Evolutionary conservation across 2,797 vertebrate species (phyloP).

Genomic region (Anomalospiza imberbis): DNA sequence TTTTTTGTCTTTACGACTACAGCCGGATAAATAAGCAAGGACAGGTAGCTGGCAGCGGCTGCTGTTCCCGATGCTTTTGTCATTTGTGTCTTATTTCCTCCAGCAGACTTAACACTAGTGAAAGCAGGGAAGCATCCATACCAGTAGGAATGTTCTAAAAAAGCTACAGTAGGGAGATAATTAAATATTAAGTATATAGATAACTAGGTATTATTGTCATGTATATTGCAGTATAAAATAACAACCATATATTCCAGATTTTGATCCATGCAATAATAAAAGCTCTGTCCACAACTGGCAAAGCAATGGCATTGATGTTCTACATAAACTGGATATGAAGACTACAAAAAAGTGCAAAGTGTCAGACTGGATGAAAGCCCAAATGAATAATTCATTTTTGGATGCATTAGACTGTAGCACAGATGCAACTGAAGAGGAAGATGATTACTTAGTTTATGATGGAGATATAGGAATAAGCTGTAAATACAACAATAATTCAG

Average conservation of each 20-base stretch:
- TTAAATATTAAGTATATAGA: neutral
- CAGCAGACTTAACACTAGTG: neutral
- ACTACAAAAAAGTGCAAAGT: neutral
- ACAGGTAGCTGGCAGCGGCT: neutral
- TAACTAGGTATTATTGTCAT: neutral
- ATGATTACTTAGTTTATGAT: conserved; percentile 83
- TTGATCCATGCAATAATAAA: neutral
- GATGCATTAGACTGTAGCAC: conserved; percentile 1
- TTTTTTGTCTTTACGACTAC: rapidly evolving
- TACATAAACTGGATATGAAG: neutral
- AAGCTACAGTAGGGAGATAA: too few relatives aligned
- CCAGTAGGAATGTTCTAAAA: neutral
- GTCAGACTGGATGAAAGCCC: neutral
- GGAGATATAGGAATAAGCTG: conserved; percentile 42
- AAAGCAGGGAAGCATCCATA: neutral
- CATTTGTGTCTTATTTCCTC: neutral
- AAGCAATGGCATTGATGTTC: neutral
- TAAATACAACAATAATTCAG: neutral
- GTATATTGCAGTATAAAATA: neutral
- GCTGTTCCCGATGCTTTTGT: rapidly evolving
- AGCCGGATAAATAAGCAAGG: neutral
- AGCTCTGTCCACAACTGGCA: neutral
- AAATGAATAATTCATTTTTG: neutral
- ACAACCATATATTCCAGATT: conserved; percentile 7
- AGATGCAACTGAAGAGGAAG: conserved; percentile 80